Conservation (phyloP, 1,140 invertebrate genomes). For the Pseudomyrmex concolor region DNA sequence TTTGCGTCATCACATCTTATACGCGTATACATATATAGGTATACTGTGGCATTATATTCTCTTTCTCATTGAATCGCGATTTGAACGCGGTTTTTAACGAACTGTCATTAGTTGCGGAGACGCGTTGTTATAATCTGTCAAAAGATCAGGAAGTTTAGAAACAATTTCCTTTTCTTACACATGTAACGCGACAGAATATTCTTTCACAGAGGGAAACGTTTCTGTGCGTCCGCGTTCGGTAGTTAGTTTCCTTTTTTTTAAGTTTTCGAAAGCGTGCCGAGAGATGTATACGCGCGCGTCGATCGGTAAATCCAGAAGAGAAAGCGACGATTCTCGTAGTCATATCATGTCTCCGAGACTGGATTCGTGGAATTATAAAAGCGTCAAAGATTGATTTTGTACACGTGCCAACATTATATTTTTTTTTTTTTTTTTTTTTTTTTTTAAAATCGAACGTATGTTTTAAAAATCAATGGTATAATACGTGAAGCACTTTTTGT, state of each 20-base stretch:
- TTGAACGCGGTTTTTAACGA: not conserved
- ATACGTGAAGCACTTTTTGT: too few species aligned
- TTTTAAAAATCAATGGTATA: too few species aligned
- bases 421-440: conserved; percentile 32
- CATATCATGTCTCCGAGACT: conserved; percentile 16
- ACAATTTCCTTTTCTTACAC: not conserved
- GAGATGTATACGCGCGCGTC: not conserved
- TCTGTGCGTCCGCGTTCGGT: not conserved
- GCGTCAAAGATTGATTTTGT: conserved; percentile 21
- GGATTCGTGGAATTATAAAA: conserved; percentile 51
- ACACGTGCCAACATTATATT: conserved; percentile 2
- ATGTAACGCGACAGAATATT: not conserved
- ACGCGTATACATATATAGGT: too few species aligned
- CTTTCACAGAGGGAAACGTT: not conserved
- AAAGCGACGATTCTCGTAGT: conserved; percentile 49
- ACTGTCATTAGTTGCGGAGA: not conserved
- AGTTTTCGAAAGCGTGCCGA: conserved; percentile 27
- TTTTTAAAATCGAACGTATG: too few species aligned
- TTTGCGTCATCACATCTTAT: conserved; percentile 15
- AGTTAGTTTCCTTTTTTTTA: conserved; percentile 35
- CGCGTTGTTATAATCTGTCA: not conserved
- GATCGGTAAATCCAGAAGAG: conserved; percentile 47
- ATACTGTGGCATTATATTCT: not conserved
- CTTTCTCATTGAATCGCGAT: not conserved
- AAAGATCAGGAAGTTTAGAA: not conserved